phyloP scores from a whole-genome alignment of 2,797 vertebrate genomes.

The Helarctos malayanus region DNA sequence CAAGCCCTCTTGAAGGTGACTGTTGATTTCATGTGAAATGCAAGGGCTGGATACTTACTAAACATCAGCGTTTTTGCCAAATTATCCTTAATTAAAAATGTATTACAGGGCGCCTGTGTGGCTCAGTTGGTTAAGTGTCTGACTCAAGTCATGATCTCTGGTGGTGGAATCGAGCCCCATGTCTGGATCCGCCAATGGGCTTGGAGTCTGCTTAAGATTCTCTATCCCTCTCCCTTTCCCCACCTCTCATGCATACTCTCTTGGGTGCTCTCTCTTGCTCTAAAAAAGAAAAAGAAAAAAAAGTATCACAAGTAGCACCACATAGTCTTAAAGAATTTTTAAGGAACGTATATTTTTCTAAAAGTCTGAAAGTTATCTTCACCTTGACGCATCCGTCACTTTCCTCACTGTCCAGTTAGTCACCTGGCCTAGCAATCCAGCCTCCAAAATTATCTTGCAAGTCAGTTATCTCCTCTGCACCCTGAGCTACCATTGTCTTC shows the following conservation, averaged over 20 bases:
- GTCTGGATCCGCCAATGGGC: too few species aligned
- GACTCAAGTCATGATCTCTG: neutral
- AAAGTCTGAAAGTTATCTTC: neutral
- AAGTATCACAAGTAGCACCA: neutral
- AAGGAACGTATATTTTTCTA: neutral
- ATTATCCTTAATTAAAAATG: constrained; percentile 48
- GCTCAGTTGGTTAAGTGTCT: too few species aligned
- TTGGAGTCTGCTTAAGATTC: too few species aligned
- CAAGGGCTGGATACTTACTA: neutral
- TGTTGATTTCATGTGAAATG: neutral
- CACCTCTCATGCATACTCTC: too few species aligned
- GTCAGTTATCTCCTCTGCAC: neutral
- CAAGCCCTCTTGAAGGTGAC: neutral
- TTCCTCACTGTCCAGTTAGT: neutral
- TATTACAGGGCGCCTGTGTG: neutral
- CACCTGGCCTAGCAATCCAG: neutral
- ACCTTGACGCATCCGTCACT: neutral
- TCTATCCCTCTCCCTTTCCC: too few species aligned
- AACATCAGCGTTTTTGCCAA: constrained; percentile 9
- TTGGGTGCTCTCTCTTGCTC: fast-evolving
- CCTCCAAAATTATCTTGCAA: neutral
- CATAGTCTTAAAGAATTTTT: neutral
- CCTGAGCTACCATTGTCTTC: neutral
- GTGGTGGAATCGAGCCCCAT: neutral
- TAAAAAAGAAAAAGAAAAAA: neutral